Evolutionary conservation across 53 echinoderm and acorn worm genomes (phyloP), one percentile per base, ranked within the genome.

Genomic region (Mesocentrotus franciscanus): DNA sequence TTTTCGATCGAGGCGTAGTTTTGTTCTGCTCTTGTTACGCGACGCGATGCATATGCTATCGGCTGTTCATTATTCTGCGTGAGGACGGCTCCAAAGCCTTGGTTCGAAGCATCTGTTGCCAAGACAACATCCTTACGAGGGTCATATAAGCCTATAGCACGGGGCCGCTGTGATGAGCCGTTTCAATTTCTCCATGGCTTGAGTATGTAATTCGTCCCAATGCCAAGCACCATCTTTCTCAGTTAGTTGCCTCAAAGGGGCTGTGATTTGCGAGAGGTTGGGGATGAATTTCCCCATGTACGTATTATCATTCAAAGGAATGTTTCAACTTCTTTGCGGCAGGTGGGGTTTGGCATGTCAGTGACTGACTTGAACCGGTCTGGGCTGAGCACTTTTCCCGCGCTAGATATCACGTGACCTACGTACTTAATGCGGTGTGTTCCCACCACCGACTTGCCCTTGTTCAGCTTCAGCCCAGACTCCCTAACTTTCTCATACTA

Each of bases 151-250:
- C 61, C 62, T n/a, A n/a, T 49, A 95, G 85, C 17, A 85, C 87
- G 1, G 95, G 95, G 95, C 62, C 33, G 71, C 59, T 30, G 94
- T 96, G 17, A 95, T 92, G 61, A 95, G 74, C 0, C 93, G 83
- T 78, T 93, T 92, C 1, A 97, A 68, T 61, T 93, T 85, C 5
- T 96, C 24, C 35, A 97, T 96, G n/a, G 95, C 96, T 24, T 92
- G 34, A 15, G 95, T 68, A 55, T 96, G 97, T 66, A 85, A 93
- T 16, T 56, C 85, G 58, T 95, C 97, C 95, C 95, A 95, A 22
- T 95, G 78, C 91, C 92, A 95, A 8, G 14, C 22, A 34, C 91
- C 92, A 20, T 81, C 83, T 91, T 95, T 95, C 34, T 61, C 27
- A 1, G 91, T 60, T 61, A 95, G 39, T 59, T 76, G 8, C 8